Evolutionary conservation across 2,113 vertebrate genomes (phyloP), one percentile per base, ranked within the genome.

Genomic region (Cranoglanis bouderius): DNA sequence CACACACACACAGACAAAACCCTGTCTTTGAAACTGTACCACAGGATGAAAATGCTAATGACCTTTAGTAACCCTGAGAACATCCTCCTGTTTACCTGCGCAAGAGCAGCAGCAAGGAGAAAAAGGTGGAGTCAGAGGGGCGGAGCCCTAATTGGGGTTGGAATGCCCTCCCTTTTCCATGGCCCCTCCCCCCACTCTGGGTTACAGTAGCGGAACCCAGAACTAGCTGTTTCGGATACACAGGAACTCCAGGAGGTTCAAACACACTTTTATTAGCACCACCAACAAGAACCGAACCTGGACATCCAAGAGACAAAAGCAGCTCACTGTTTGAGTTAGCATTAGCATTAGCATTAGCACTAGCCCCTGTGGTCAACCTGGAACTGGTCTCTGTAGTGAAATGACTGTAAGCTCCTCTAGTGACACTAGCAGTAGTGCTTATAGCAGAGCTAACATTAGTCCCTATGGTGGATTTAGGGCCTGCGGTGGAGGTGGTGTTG

Each of bases 101-200:
- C 32, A 89, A 85, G 80, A 92, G 89, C 67, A 89, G 80, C 85
- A 92, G 74, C 40, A 89, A 57, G 9, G 91, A 90, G 38, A 85
- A 40, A 40, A 90, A 72, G 49, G 86, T 55, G 55, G 91, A 53
- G 84, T 92, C 90, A 35, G 90, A 85, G 57, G 90, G 86, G 82
- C 81, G 81, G 81, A 72, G 75, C 53, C 61, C 49, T 1, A 74
- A 57, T 35, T 87, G 63, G 9, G 26, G 61, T 14, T 35, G 24
- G 10, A 46, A 26, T 32, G 61, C 63, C 35, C 21, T 4, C 6
- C 77, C 87, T 46, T 63, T 80, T 81, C 10, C 59, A 24, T 9
- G 65, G 21, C n/a, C 82, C 46, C 40, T 63, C 55, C 19, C 32
- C 12, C 6, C 5, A 49, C 63, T 38, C 9, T 4, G 49, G 32